Evolutionary conservation across 2,797 vertebrate species (phyloP).

Genomic region (Gobionotothen gibberifrons): DNA sequence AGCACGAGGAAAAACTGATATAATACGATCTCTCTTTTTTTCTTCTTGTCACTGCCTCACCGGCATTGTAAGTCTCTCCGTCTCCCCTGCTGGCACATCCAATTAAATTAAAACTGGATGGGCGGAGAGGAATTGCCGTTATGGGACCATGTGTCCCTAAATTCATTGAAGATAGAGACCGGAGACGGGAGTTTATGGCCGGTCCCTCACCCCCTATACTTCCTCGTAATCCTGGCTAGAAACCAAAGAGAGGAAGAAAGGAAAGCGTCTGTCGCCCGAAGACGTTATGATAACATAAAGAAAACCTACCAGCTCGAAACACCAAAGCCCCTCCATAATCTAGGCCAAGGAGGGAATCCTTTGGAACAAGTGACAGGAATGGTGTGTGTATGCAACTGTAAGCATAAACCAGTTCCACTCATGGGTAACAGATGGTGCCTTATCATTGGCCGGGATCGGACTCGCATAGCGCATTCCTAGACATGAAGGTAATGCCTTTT

Average conservation of each 20-base stretch:
- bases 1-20: constrained; percentile 55
- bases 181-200: constrained; percentile 58
- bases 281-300: constrained; percentile 83
- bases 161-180: constrained; percentile 46
- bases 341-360: constrained; percentile 46
- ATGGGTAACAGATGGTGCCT: constrained; percentile 84
- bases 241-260: constrained; percentile 85
- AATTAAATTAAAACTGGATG: constrained; percentile 69
- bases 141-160: constrained; percentile 42
- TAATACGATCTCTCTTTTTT: constrained; percentile 35
- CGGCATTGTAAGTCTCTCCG: constrained; percentile 30
- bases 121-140: constrained; percentile 38
- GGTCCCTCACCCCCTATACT: constrained; percentile 53
- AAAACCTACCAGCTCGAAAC: constrained; percentile 50
- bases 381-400: constrained; percentile 58
- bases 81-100: constrained; percentile 63
- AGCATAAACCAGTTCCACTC: constrained; percentile 67
- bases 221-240: constrained; percentile 81
- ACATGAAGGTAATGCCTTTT: constrained; percentile 82
- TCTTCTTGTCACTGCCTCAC: constrained; percentile 34
- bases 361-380: constrained; percentile 64
- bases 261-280: constrained; percentile 62
- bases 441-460: constrained; percentile 82
- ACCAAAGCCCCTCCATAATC: constrained; percentile 69
- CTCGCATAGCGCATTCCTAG: constrained; percentile 83